These are phyloP conservation scores for Desmophyllum pertusum DNA, from an alignment of 92 coral and sea anemone genomes.

Conservation along the genomic window DNA sequence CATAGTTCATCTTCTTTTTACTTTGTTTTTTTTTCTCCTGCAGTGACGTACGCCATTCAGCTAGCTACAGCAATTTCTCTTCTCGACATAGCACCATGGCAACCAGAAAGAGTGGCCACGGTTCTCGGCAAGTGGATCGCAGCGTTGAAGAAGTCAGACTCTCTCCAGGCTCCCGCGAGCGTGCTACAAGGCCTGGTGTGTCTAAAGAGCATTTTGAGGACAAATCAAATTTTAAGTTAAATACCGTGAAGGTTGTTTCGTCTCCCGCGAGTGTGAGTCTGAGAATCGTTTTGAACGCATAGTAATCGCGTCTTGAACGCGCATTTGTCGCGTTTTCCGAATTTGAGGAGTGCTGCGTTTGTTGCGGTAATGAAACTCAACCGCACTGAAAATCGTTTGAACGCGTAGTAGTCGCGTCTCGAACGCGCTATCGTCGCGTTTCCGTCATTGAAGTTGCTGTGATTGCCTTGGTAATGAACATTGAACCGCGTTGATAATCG, in stretches of 20 bases:
- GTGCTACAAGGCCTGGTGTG: slow-evolving; percentile 36
- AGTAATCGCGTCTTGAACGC: no score
- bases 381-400: no score
- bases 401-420: no score
- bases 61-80: slow-evolving; percentile 78
- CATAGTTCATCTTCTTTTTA: no score
- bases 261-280: neutral
- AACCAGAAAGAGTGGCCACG: slow-evolving; percentile 56
- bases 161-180: slow-evolving; percentile 22
- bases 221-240: neutral
- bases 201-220: slow-evolving; percentile 26
- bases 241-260: neutral
- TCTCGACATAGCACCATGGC: slow-evolving; percentile 81
- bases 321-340: no score
- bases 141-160: neutral
- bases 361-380: no score
- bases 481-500: neutral
- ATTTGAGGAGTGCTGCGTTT: no score
- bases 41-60: slow-evolving; percentile 79
- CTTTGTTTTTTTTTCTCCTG: neutral
- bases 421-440: no score
- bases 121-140: slow-evolving; percentile 70
- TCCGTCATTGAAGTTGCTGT: no score
- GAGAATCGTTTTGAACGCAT: no score
- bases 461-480: neutral